Percentiles rank a stretch among this genome's conserved stretches.
These are phyloP conservation scores for Castor canadensis DNA, from an alignment of 2,113 vertebrate genomes.

Conservation along the genomic window DNA sequence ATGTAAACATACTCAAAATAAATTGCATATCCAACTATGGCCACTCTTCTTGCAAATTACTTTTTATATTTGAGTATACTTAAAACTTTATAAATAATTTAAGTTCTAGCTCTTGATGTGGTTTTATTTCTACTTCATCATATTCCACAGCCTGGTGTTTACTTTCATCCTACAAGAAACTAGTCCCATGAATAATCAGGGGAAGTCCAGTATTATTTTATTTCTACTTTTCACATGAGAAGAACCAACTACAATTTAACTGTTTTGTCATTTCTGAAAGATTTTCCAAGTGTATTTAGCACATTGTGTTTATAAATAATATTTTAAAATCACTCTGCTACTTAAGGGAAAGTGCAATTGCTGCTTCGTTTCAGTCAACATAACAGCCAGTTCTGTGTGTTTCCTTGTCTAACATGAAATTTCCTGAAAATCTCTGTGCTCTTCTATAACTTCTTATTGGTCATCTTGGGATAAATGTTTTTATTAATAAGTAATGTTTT, in stretches of 20 bases:
- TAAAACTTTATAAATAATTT: constrained; percentile 14
- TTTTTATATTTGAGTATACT: constrained; percentile 3
- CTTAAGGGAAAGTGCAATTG: not conserved
- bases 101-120: not conserved
- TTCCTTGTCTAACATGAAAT: not conserved
- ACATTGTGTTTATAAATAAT: not conserved
- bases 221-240: constrained; percentile 21
- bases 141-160: not conserved
- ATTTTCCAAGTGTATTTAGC: not conserved
- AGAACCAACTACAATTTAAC: not conserved
- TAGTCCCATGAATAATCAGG: not conserved
- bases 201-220: not conserved
- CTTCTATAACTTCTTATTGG: not conserved
- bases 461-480: not conserved
- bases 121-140: not conserved
- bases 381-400: not conserved
- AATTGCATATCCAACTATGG: not conserved
- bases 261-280: not conserved
- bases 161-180: not conserved
- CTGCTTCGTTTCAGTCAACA: not conserved
- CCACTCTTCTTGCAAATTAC: not conserved
- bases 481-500: not conserved
- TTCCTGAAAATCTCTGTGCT: not conserved
- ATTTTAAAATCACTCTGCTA: not conserved
- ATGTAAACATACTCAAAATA: not conserved